Base-by-base conservation (phyloP, 2,888 invertebrate genomes). In the Lithosia quadra region DNA sequence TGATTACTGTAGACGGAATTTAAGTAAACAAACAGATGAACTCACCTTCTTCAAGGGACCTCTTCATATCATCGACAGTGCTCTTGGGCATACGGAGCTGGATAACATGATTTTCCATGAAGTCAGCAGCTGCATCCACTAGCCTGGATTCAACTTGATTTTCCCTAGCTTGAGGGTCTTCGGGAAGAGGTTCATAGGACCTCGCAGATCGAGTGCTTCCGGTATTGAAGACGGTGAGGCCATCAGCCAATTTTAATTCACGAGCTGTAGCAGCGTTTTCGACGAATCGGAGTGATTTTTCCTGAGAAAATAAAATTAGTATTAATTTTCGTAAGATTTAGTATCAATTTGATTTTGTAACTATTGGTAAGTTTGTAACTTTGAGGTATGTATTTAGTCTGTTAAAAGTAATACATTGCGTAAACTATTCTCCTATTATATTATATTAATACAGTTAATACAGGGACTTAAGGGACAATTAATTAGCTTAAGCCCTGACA, bases 1-100 rank as follows among this genome's bases (percentile, higher is more conserved):
- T 53, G 28, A 21, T 18, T 24, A 49, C 2, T 24, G 24, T n/a
- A n/a, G 33, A 13, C 24, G 10, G 18, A 18, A 39, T 64, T 22
- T 9, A 61, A n/a, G n/a, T 36, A 13, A 2, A n/a, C 8, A 13
- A 33, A 49, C 11, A 33, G 11, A 18, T 55, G 3, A 39, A 87
- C 92, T 96, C 92, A 98, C 98, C 97, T 97, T 98, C 98, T 81
- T 97, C 98, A 80, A 97, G 95, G 43, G 97, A 97, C 77, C 97
- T 95, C 86, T 97, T 96, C 87, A 98, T 96, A 85, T 97, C 97
- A 74, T 96, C 95, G 74, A 97, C 96, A 11, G 97, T 96, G 78
- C 96, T 96, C 77, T 96, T 97, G 49, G 98, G 98, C 65, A 98
- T 95, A 85, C 97, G 97, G 76, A 98, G 96, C 88, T 98, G 98